Conservation (phyloP, 2,797 vertebrate genomes). For the Octomys mimax region DNA sequence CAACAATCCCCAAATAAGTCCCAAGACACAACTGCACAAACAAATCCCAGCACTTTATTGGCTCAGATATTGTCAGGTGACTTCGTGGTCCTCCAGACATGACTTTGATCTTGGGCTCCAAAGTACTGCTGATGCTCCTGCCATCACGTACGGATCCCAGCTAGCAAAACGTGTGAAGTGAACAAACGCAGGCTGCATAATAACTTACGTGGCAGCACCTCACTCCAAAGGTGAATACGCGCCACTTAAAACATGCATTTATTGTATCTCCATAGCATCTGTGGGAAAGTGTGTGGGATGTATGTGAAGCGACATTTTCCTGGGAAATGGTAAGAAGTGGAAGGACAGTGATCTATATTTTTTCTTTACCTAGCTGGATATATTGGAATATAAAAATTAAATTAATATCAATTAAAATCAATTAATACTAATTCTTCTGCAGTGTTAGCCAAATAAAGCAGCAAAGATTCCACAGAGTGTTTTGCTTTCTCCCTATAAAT, state of each 20-base stretch:
- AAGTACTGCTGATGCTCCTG: not conserved
- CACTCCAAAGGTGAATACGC: not conserved
- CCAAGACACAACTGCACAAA: not conserved
- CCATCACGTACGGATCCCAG: not conserved
- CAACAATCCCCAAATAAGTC: not conserved
- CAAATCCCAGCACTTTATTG: not conserved
- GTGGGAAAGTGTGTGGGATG: not conserved
- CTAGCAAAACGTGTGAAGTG: not conserved
- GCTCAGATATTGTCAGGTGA: not conserved
- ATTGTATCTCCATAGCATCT: not conserved
- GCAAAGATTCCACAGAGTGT: not conserved
- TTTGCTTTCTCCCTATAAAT: not conserved
- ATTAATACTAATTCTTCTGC: not conserved
- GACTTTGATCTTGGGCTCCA: not conserved
- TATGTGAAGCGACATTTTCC: not conserved
- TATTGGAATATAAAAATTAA: not conserved
- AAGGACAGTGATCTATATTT: not conserved
- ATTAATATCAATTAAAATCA: too few relatives aligned
- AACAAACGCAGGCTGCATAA: not conserved
- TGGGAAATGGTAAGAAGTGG: not conserved
- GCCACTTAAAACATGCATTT: not conserved
- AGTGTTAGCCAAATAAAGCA: conserved; percentile 23
- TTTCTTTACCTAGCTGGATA: not conserved
- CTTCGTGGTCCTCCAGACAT: not conserved
- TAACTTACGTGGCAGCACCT: not conserved